Percentiles rank a stretch among this genome's conserved stretches.
These are phyloP conservation scores for Theocolax elegans DNA, from an alignment of 1,140 invertebrate species.

Conservation along the genomic window DNA sequence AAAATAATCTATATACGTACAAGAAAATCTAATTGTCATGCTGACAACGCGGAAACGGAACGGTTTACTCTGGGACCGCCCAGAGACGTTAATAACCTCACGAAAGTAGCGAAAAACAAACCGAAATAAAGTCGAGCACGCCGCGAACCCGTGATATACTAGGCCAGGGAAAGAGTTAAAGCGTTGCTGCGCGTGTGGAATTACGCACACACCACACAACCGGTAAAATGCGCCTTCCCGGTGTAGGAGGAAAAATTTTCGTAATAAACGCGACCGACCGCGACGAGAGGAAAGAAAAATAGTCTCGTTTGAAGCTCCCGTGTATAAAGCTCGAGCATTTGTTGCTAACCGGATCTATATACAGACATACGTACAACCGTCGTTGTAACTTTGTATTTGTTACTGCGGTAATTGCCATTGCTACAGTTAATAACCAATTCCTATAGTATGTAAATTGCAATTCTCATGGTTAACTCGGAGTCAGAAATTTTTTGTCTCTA, in stretches of 20 bases:
- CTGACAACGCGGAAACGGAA: not conserved
- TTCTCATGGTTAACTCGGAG: too few relatives aligned
- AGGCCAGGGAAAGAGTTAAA: constrained; percentile 6
- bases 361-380: too few relatives aligned
- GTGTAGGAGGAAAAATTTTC: constrained; percentile 8
- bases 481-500: too few relatives aligned
- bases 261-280: constrained; percentile 15
- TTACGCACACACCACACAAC: not conserved
- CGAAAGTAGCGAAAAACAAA: not conserved
- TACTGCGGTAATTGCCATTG: too few relatives aligned
- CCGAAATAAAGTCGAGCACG: not conserved
- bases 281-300: constrained; percentile 13
- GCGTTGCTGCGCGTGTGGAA: not conserved
- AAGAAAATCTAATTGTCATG: not conserved
- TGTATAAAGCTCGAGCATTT: constrained; percentile 36
- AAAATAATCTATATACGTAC: too few relatives aligned
- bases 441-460: too few relatives aligned
- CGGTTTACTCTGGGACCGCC: not conserved
- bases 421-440: too few relatives aligned
- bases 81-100: not conserved
- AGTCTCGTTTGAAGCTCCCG: constrained; percentile 22
- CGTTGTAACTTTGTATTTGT: too few relatives aligned
- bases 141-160: not conserved
- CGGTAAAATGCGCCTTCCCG: not conserved
- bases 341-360: too few relatives aligned